Percentiles rank a stretch among this genome's conserved stretches.
phyloP scores from a whole-genome alignment of 2,113 vertebrate species.

The Mustela lutreola region DNA sequence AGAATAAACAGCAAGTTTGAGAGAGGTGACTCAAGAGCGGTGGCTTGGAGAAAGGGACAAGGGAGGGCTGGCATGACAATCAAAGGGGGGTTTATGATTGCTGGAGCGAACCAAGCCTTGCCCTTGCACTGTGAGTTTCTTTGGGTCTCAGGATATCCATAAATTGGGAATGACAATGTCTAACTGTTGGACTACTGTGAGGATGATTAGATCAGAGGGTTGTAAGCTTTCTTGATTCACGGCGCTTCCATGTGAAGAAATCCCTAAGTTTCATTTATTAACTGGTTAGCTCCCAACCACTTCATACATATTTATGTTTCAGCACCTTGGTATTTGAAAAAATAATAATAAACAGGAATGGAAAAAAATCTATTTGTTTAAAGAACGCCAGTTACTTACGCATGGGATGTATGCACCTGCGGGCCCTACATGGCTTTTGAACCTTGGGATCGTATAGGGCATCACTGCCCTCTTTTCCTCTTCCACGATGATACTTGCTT shows the following conservation, averaged over 20 bases:
- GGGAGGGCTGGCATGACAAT: not conserved
- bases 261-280: not conserved
- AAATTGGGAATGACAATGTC: not conserved
- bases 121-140: not conserved
- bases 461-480: not conserved
- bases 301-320: not conserved
- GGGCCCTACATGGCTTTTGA: accelerated
- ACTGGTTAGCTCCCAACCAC: not conserved
- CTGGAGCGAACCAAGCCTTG: too few relatives aligned
- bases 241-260: not conserved
- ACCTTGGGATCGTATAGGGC: accelerated
- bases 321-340: not conserved
- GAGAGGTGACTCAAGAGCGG: not conserved
- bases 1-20: not conserved
- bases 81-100: too few relatives aligned
- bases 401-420: not conserved
- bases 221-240: not conserved
- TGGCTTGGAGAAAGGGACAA: not conserved
- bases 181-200: not conserved
- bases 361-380: not conserved
- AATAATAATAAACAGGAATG: not conserved
- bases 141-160: not conserved
- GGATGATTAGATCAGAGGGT: not conserved
- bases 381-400: not conserved
- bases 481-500: not conserved